Percentiles rank a stretch among this genome's conserved stretches.
phyloP scores from a whole-genome alignment of 1,140 invertebrate species.

The Macrosteles quadrilineatus region DNA sequence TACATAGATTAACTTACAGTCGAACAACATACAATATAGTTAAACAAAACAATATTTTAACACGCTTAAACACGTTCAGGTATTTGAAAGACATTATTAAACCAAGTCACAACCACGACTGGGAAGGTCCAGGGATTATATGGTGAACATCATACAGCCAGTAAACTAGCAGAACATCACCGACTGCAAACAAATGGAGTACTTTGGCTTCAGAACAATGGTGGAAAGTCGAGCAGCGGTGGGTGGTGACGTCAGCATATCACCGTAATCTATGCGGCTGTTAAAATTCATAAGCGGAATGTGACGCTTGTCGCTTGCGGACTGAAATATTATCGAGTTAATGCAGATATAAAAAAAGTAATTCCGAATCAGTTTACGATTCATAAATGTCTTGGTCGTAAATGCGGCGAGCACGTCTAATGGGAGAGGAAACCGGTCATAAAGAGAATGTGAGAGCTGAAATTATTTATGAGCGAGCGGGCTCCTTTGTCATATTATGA shows the following conservation, averaged over 20 bases:
- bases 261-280: constrained; percentile 8
- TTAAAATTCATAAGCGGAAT: constrained; percentile 13
- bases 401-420: constrained; percentile 10
- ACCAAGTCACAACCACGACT: too few species aligned
- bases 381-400: constrained; percentile 2
- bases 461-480: constrained; percentile 13
- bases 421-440: constrained; percentile 9
- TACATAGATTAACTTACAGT: too few species aligned
- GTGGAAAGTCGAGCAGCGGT: neutral
- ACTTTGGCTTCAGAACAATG: constrained; percentile 7
- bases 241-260: neutral
- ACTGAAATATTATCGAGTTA: neutral
- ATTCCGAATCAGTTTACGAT: constrained; percentile 3
- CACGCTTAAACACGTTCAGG: too few species aligned
- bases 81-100: too few species aligned
- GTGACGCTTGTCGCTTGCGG: constrained; percentile 5
- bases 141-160: too few species aligned
- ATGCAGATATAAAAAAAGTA: constrained; percentile 12
- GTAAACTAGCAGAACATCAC: too few species aligned
- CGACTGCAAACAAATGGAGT: neutral
- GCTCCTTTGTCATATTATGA: constrained; percentile 16
- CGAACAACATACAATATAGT: too few species aligned
- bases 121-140: too few species aligned
- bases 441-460: constrained; percentile 8
- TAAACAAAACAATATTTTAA: too few species aligned